These are phyloP conservation scores for Gopherus flavomarginatus DNA, from an alignment of 2,113 vertebrate species.

Conservation along the genomic window DNA sequence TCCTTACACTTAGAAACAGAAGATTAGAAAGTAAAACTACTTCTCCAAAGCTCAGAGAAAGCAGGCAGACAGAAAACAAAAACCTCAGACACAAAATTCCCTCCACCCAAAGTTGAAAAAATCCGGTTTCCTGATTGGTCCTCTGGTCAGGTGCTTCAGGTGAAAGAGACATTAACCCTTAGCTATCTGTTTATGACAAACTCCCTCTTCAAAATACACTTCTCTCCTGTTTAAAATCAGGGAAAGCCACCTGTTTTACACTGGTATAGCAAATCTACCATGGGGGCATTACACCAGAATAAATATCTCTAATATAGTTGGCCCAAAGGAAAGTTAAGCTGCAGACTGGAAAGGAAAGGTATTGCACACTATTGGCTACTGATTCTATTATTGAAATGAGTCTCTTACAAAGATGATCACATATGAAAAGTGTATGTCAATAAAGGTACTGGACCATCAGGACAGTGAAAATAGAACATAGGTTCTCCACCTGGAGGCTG, in stretches of 20 bases:
- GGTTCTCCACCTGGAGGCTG: neutral
- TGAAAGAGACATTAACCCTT: too few relatives aligned
- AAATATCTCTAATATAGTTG: fast-evolving
- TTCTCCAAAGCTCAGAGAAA: too few relatives aligned
- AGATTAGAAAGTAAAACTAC: too few relatives aligned
- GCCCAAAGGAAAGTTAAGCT: fast-evolving
- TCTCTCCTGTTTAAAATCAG: fast-evolving
- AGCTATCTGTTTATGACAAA: too few relatives aligned
- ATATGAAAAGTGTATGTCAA: fast-evolving
- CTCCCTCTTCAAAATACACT: fast-evolving
- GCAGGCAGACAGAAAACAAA: too few relatives aligned
- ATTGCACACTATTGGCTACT: fast-evolving
- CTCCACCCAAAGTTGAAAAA: too few relatives aligned
- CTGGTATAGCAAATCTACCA: neutral
- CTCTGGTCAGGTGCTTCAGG: too few relatives aligned
- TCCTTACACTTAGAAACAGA: too few relatives aligned
- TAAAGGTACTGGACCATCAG: neutral
- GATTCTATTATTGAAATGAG: neutral
- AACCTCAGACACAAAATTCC: too few relatives aligned
- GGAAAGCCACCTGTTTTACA: neutral
- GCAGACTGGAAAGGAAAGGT: neutral
- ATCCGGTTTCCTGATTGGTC: too few relatives aligned
- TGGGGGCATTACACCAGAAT: neutral
- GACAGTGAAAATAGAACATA: neutral
- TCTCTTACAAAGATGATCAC: fast-evolving